A percentile compares a stretch with the other conserved stretches of the same genome.
phyloP scores from a whole-genome alignment of 2,888 invertebrate species.

The Calliphora vomitoria region DNA sequence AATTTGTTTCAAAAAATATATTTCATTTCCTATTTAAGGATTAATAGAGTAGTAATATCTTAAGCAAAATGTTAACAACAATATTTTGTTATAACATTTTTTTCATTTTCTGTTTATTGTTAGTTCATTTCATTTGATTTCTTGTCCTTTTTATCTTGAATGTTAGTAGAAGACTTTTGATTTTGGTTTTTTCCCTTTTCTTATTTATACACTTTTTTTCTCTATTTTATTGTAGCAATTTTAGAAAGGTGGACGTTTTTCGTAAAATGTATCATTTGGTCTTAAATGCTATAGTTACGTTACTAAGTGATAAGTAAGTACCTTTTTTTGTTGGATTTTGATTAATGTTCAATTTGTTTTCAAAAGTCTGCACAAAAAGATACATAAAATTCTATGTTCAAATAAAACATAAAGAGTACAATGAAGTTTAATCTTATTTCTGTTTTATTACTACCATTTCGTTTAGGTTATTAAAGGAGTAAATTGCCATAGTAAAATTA shows the following conservation, averaged over 20 bases:
- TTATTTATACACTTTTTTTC: background rate
- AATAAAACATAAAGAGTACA: background rate
- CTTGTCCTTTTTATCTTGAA: background rate
- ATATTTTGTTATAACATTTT: conserved; percentile 31
- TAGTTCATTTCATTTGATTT: background rate
- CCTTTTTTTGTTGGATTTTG: conserved; percentile 28
- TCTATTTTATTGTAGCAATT: conserved; percentile 13
- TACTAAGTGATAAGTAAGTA: conserved; percentile 48
- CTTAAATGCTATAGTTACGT: conserved; percentile 37
- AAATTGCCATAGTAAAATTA: background rate
- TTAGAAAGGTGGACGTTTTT: background rate
- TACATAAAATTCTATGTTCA: background rate
- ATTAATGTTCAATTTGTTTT: conserved; percentile 50
- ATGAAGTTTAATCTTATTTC: background rate
- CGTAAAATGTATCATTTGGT: conserved; percentile 15
- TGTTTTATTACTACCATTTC: background rate
- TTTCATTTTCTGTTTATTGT: conserved; percentile 2
- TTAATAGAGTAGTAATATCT: conserved; percentile 62
- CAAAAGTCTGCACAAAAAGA: background rate
- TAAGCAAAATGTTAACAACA: conserved; percentile 41
- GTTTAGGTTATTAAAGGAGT: background rate
- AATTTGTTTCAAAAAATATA: conserved; percentile 65
- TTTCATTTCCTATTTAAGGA: conserved; percentile 62
- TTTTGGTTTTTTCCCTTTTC: background rate
- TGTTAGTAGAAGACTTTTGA: background rate